Evolutionary conservation across 2,113 vertebrate genomes (phyloP).

Genomic region (Bufo gargarizans): DNA sequence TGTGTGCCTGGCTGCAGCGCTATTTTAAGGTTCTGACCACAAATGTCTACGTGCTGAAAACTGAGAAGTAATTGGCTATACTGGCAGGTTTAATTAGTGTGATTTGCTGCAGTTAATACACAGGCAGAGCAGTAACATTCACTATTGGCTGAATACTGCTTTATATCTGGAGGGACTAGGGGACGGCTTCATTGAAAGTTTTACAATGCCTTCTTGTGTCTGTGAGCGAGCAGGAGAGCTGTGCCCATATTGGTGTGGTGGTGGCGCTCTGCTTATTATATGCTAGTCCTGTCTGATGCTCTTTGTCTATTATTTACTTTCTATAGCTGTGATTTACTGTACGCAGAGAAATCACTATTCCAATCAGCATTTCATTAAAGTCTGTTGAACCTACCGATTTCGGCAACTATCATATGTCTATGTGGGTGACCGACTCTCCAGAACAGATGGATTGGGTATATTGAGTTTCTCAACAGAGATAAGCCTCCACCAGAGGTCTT

Average conservation of each 20-base stretch:
- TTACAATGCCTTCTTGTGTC: slow-evolving; percentile 1
- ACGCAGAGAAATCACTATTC: neutral
- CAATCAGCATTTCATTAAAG: neutral
- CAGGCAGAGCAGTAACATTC: neutral
- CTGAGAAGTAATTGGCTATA: neutral
- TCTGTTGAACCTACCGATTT: too few species aligned
- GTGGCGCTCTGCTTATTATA: neutral
- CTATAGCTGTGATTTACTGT: neutral
- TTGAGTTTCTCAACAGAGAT: too few species aligned
- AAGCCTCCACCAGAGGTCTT: too few species aligned
- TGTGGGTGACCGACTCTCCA: too few species aligned
- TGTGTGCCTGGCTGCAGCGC: slow-evolving; percentile 18
- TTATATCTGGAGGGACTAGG: neutral
- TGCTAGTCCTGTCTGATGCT: neutral
- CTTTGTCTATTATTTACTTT: neutral
- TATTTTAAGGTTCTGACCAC: slow-evolving; percentile 36
- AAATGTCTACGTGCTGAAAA: slow-evolving; percentile 12
- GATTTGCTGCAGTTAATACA: slow-evolving; percentile 16
- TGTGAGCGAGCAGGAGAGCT: neutral
- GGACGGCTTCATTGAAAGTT: neutral
- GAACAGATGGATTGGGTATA: too few species aligned
- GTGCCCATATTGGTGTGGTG: neutral
- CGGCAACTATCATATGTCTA: too few species aligned
- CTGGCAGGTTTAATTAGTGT: slow-evolving; percentile 7
- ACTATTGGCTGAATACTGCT: neutral